Percentiles rank a stretch among this genome's conserved stretches.
phyloP scores from a whole-genome alignment of 2,113 vertebrate species.

The Clarias batrachus region DNA sequence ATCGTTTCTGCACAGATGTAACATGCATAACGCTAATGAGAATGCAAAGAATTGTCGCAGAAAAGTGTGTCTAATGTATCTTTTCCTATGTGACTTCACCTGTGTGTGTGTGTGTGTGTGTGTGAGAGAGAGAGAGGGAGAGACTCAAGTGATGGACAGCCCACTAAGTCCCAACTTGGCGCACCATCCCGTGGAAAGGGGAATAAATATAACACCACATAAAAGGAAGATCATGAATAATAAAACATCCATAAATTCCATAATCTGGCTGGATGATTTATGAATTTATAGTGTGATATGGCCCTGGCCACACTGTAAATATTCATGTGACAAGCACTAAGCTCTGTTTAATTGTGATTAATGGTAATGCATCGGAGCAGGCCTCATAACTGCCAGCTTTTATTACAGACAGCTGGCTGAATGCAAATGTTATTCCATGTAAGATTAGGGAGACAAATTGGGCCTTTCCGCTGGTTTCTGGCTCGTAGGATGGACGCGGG shows the following conservation, averaged over 20 bases:
- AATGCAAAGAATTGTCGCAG: conserved; percentile 12
- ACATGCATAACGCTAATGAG: conserved; percentile 19
- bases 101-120: conserved; percentile 10
- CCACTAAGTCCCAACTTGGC: conserved; percentile 37
- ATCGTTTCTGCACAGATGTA: conserved; percentile 35
- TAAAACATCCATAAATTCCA: conserved; percentile 72
- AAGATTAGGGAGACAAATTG: conserved; percentile 63
- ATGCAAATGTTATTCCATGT: conserved; percentile 66
- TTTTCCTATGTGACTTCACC: neutral
- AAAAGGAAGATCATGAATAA: conserved; percentile 81
- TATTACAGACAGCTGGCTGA: conserved; percentile 61
- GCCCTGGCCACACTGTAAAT: conserved; percentile 63
- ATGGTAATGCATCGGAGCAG: conserved; percentile 65
- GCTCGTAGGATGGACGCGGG: conserved; percentile 25
- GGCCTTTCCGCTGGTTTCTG: conserved; percentile 42
- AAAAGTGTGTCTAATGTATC: conserved; percentile 3
- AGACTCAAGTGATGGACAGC: conserved; percentile 52
- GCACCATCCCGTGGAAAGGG: conserved; percentile 64
- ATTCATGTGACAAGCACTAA: conserved; percentile 64
- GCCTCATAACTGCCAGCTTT: conserved; percentile 61
- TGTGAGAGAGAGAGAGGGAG: conserved; percentile 12
- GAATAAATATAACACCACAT: conserved; percentile 75
- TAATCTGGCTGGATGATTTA: conserved; percentile 77
- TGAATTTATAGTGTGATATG: conserved; percentile 72
- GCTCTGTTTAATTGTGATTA: conserved; percentile 75